Percentiles rank a stretch among this genome's conserved stretches.
Conservation (phyloP, 1,140 invertebrate species). For the Linepithema humile region DNA sequence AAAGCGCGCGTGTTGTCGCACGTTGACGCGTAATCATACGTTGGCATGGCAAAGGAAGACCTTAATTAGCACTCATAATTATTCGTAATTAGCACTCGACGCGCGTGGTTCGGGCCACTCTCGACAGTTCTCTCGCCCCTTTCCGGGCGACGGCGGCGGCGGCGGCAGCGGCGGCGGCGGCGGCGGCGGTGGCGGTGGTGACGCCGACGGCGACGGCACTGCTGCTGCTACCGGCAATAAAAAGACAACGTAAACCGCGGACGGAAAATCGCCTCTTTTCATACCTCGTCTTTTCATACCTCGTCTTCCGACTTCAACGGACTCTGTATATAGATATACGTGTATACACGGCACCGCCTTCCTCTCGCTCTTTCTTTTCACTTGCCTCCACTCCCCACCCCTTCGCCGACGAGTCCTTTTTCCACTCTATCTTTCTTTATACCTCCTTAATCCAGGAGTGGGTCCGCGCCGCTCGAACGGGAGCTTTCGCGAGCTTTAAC, state of each 20-base stretch:
- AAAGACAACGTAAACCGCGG: constrained; percentile 42
- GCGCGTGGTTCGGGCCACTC: constrained; percentile 60
- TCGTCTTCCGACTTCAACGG: constrained; percentile 46
- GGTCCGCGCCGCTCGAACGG: constrained; percentile 37
- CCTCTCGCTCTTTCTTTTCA: constrained; percentile 21
- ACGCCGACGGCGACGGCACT: not conserved
- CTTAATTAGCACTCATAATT: constrained; percentile 81
- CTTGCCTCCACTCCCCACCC: constrained; percentile 9
- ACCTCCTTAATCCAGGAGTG: constrained; percentile 61
- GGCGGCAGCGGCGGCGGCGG: not conserved
- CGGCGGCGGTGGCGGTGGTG: constrained; percentile 10
- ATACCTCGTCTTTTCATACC: constrained; percentile 49
- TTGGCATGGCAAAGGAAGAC: constrained; percentile 63
- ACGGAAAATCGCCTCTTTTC: constrained; percentile 63
- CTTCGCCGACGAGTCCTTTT: constrained; percentile 33
- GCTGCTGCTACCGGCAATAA: constrained; percentile 38
- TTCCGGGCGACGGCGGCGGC: constrained; percentile 34
- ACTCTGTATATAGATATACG: constrained; percentile 21
- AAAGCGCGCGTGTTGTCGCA: constrained; percentile 55
- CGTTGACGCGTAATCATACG: constrained; percentile 49
- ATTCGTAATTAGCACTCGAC: constrained; percentile 79
- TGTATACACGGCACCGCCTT: not conserved
- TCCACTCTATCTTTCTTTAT: constrained; percentile 66
- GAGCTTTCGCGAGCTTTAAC: constrained; percentile 45
- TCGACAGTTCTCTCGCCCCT: constrained; percentile 23